Conservation (phyloP, 2,113 vertebrate genomes). For the Lampris megalopsis region DNA sequence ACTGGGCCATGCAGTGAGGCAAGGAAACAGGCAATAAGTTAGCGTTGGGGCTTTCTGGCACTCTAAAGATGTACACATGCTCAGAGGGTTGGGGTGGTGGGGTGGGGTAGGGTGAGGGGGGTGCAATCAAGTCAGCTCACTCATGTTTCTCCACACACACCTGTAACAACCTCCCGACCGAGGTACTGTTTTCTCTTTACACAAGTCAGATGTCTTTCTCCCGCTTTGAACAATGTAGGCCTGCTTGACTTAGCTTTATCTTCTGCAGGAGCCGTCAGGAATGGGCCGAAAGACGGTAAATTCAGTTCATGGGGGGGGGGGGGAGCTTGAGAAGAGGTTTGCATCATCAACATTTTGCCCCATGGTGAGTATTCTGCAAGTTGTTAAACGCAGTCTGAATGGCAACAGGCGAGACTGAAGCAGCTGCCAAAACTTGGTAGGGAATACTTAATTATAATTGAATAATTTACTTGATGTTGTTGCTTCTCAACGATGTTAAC, state of each 20-base stretch:
- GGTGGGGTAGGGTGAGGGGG: slow-evolving; percentile 37
- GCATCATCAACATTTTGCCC: neutral
- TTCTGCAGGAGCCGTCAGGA: neutral
- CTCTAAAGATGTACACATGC: slow-evolving; percentile 22
- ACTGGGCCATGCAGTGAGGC: slow-evolving; percentile 53
- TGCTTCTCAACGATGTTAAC: too few species aligned
- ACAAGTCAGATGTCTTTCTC: neutral
- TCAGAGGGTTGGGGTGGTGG: neutral
- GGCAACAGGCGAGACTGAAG: too few species aligned
- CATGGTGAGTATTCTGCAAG: neutral
- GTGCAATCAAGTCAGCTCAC: slow-evolving; percentile 46
- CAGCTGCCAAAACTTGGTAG: too few species aligned
- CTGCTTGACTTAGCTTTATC: neutral
- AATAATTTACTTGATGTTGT: too few species aligned
- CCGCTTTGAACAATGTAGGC: neutral
- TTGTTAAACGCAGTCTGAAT: too few species aligned
- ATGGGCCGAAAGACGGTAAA: too few species aligned
- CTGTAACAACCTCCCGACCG: slow-evolving; percentile 52
- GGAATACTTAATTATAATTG: too few species aligned
- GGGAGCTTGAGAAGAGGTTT: neutral
- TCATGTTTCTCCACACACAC: slow-evolving; percentile 42
- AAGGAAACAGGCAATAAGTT: slow-evolving; percentile 80
- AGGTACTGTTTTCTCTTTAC: slow-evolving; percentile 23
- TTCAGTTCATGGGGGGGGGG: too few species aligned
- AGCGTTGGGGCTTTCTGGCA: slow-evolving; percentile 59